Evolutionary conservation across 2,888 invertebrate genomes (phyloP).

Genomic region (Timema podura): DNA sequence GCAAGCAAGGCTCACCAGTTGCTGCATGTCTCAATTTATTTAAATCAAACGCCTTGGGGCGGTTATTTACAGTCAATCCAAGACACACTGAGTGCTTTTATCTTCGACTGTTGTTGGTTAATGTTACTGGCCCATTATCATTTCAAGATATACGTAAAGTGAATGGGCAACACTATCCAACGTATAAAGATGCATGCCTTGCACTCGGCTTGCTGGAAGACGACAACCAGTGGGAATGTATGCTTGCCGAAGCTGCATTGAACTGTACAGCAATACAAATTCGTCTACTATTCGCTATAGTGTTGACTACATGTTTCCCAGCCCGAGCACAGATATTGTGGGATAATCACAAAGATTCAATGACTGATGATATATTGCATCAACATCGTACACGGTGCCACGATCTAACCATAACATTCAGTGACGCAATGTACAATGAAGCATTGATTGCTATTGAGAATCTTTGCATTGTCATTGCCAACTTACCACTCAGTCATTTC

Average conservation of each 20-base stretch:
- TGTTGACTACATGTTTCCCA: slow-evolving; percentile 7
- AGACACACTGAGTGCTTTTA: slow-evolving; percentile 30
- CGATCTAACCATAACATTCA: slow-evolving; percentile 32
- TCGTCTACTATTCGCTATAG: slow-evolving; percentile 33
- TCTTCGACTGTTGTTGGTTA: background rate
- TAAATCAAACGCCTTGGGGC: background rate
- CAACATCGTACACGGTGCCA: slow-evolving; percentile 26
- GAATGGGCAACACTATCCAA: background rate
- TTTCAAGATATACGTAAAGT: too few species aligned
- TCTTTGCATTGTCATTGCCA: background rate
- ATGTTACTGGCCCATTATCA: too few species aligned
- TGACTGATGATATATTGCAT: slow-evolving; percentile 9
- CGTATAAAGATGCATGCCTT: slow-evolving; percentile 17
- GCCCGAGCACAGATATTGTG: slow-evolving; percentile 7
- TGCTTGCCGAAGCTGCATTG: background rate
- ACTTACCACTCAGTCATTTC: slow-evolving; percentile 33
- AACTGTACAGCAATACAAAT: slow-evolving; percentile 35
- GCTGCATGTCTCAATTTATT: background rate
- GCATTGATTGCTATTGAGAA: slow-evolving; percentile 35
- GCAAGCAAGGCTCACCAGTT: slow-evolving; percentile 4
- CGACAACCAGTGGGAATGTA: slow-evolving; percentile 16
- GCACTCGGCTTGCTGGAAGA: slow-evolving; percentile 17
- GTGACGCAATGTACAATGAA: slow-evolving; percentile 38
- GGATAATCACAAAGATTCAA: slow-evolving; percentile 25
- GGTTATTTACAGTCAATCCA: slow-evolving; percentile 24